Evolutionary conservation across 2,888 invertebrate genomes (phyloP), one percentile per base, ranked within the genome.

Genomic region (Lasioglossum vierecki): DNA sequence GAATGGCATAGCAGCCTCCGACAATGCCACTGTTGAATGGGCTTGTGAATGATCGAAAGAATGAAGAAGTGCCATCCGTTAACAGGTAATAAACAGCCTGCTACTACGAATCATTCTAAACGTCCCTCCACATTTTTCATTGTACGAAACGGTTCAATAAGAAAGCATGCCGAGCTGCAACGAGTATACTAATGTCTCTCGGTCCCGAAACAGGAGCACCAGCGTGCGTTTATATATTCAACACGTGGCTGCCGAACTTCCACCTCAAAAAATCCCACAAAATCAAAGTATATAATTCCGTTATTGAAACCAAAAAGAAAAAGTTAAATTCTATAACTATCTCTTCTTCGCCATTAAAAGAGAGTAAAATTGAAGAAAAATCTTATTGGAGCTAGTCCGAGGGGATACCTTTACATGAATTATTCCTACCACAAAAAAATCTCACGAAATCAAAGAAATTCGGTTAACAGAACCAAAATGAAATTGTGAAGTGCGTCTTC

Each of bases 1-100:
- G 88, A 89, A 88, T 88, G 89, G 79, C 74, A 80, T 84, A 84
- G 60, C 77, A 79, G 72, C 53, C 88, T 57, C 79, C 80, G 82
- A 88, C 88, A 89, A 88, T 89, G 85, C 75, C 77, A 76, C 44
- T 83, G 68, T 44, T 88, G 88, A 88, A 88, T 88, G 88, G 74
- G 81, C 82, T 71, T 73, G 57, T 81, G 88, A 88, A 88, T 89
- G 88, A 89, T 89, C 82, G 86, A 74, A 80, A 82, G 86, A 86
- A 86, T 74, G 86, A 86, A 82, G 82, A 82, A 82, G 73, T 75
- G 82, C 79, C 63, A 70, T 71, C 76, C 79, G 86, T 86, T 86
- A 86, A 72, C 86, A 83, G 86, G 86, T 79, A 86, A 86, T 86
- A 82, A 86, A 86, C 82, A 79, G 76, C 66, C 44, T 53, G 66